Evolutionary conservation across 2,797 vertebrate species (phyloP).

Genomic region (Halcyon smyrnensis): DNA sequence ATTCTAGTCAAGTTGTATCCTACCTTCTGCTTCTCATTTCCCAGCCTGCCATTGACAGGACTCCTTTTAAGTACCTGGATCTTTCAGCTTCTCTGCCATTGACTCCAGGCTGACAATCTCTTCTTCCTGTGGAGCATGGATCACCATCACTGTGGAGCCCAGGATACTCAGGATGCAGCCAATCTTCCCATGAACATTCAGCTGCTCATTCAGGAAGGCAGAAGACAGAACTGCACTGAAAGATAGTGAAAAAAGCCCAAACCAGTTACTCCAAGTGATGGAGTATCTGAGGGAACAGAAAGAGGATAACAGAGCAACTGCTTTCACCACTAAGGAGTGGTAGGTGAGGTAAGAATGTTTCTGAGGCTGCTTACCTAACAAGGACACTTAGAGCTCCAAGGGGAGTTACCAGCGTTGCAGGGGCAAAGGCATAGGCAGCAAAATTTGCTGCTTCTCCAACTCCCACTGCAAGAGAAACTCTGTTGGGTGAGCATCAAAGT

Average conservation of each 20-base stretch:
- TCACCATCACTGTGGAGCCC: conserved; percentile 89
- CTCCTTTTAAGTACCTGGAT: conserved; percentile 80
- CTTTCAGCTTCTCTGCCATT: conserved; percentile 88
- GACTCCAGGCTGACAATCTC: conserved; percentile 84
- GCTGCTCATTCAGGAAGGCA: conserved; percentile 85
- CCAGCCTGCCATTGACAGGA: not conserved
- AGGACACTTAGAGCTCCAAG: conserved; percentile 89
- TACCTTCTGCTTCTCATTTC: not conserved
- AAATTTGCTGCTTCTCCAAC: conserved; percentile 88
- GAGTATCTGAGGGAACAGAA: not conserved
- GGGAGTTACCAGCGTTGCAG: conserved; percentile 87
- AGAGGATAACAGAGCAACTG: not conserved
- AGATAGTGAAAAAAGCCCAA: not conserved
- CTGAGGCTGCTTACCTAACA: conserved; percentile 81
- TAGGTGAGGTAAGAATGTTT: not conserved
- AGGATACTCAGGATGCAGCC: conserved; percentile 87
- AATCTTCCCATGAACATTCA: conserved; percentile 87
- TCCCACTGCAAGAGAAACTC: conserved; percentile 83
- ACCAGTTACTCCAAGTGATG: not conserved
- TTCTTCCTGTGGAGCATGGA: conserved; percentile 87
- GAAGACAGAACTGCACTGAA: conserved; percentile 87
- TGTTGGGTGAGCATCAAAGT: not conserved
- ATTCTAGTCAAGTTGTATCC: not conserved
- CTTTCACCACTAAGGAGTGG: not conserved
- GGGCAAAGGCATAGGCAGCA: conserved; percentile 88